A percentile compares a stretch with the other conserved stretches of the same genome.
Conservation (phyloP, 2,113 vertebrate genomes). For the Nothoprocta perdicaria region DNA sequence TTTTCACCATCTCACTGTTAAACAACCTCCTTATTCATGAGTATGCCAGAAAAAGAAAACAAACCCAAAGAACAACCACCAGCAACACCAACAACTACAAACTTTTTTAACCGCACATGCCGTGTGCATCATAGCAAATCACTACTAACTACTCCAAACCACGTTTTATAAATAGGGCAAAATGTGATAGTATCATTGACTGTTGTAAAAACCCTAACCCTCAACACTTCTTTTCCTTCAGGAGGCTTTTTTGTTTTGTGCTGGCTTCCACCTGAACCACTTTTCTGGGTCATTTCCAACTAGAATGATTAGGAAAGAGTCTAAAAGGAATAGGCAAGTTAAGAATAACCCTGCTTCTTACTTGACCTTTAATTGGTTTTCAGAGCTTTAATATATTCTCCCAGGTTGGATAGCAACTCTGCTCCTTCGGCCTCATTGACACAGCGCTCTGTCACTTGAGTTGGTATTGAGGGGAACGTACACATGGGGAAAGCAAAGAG, state of each 20-base stretch:
- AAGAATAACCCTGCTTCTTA: slow-evolving; percentile 38
- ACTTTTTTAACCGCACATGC: not conserved
- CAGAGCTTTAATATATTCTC: slow-evolving; percentile 18
- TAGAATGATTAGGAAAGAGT: not conserved
- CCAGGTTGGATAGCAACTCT: not conserved
- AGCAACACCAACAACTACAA: not conserved
- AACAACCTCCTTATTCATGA: not conserved
- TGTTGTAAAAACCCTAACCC: no score
- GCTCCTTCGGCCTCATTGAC: not conserved
- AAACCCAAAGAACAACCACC: no score
- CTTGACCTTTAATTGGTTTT: slow-evolving; percentile 40
- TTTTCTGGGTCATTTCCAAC: slow-evolving; percentile 36
- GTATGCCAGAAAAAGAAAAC: not conserved
- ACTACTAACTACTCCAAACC: slow-evolving; percentile 4
- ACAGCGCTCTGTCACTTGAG: not conserved
- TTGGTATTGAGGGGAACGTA: not conserved
- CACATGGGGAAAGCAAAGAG: not conserved
- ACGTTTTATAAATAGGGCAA: slow-evolving; percentile 1
- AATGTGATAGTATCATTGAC: no score
- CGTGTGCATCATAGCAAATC: slow-evolving; percentile 2
- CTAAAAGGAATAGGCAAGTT: not conserved
- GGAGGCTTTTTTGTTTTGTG: slow-evolving; percentile 25
- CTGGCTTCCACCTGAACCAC: not conserved
- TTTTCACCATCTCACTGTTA: not conserved
- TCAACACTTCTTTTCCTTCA: not conserved